These are phyloP conservation scores for Pseudachorutes palmiensis DNA, from an alignment of 1,140 invertebrate species.

Conservation along the genomic window DNA sequence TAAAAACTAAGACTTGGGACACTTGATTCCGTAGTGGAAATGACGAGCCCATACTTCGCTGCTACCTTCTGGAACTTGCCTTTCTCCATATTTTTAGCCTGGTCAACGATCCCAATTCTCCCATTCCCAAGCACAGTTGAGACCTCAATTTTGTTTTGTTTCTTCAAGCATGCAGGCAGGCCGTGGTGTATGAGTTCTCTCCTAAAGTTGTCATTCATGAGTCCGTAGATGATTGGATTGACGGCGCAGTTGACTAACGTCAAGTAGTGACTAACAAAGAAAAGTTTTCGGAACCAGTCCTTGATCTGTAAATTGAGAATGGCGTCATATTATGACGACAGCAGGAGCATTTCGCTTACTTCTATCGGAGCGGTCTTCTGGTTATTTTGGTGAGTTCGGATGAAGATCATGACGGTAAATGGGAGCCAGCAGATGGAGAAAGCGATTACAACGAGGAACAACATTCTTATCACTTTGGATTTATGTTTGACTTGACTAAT, in stretches of 20 bases:
- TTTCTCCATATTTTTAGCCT: not conserved
- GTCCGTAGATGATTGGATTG: slow-evolving; percentile 65
- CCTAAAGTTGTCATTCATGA: slow-evolving; percentile 58
- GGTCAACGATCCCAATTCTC: not conserved
- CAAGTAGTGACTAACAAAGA: slow-evolving; percentile 58
- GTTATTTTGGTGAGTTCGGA: slow-evolving; percentile 45
- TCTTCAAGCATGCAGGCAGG: slow-evolving; percentile 35
- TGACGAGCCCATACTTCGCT: not conserved
- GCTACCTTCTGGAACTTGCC: not conserved
- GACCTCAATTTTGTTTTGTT: slow-evolving; percentile 7
- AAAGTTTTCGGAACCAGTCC: slow-evolving; percentile 48
- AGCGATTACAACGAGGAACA: slow-evolving; percentile 58
- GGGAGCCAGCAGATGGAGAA: slow-evolving; percentile 60
- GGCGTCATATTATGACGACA: too few relatives aligned
- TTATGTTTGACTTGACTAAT: slow-evolving; percentile 51
- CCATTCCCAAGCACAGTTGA: slow-evolving; percentile 1
- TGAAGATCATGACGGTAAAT: slow-evolving; percentile 58
- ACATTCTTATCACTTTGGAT: slow-evolving; percentile 56
- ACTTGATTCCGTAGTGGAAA: not conserved
- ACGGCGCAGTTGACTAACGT: slow-evolving; percentile 61
- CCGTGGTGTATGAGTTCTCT: slow-evolving; percentile 49
- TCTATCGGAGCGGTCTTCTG: slow-evolving; percentile 38
- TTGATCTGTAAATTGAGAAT: too few relatives aligned
- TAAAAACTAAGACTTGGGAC: not conserved
- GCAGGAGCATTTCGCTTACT: not conserved